phyloP scores from a whole-genome alignment of 2,888 invertebrate species.

The Lithodes maja region DNA sequence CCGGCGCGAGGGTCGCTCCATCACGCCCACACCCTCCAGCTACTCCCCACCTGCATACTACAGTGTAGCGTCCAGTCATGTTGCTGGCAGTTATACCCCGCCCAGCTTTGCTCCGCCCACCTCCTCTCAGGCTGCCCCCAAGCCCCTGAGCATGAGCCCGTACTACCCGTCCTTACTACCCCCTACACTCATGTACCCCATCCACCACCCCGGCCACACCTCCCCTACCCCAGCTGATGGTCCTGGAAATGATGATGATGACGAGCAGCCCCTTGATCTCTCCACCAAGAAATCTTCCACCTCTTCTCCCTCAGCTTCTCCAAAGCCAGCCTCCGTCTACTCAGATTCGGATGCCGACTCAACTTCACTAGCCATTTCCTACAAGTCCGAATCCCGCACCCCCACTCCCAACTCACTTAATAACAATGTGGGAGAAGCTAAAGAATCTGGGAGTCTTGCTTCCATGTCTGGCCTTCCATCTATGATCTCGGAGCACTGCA shows the following conservation, averaged over 20 bases:
- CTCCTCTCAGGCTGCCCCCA: constrained; percentile 44
- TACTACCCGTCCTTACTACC: constrained; percentile 61
- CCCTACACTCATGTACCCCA: constrained; percentile 56
- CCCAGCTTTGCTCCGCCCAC: constrained; percentile 59
- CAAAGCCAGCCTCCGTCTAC: constrained; percentile 75
- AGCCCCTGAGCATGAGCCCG: constrained; percentile 52
- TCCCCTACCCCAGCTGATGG: constrained; percentile 64
- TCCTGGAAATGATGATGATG: constrained; percentile 72
- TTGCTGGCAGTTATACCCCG: constrained; percentile 40
- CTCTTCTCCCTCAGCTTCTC: constrained; percentile 79
- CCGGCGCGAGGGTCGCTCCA: constrained; percentile 81
- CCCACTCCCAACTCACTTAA: constrained; percentile 63
- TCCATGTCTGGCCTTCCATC: constrained; percentile 50
- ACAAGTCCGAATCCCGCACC: constrained; percentile 60
- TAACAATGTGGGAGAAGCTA: constrained; percentile 44
- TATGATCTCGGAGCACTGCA: constrained; percentile 61
- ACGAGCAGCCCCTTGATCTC: constrained; percentile 91
- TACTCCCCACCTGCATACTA: constrained; percentile 49
- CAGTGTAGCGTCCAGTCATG: constrained; percentile 27
- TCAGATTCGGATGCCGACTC: constrained; percentile 83
- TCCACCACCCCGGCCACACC: constrained; percentile 54
- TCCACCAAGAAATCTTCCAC: constrained; percentile 85
- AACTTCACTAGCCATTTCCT: constrained; percentile 82
- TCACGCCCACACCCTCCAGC: constrained; percentile 71
- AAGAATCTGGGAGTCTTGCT: constrained; percentile 38